These are phyloP conservation scores for Forbesichthys agassizii DNA, from an alignment of 2,113 vertebrate species.

Conservation along the genomic window DNA sequence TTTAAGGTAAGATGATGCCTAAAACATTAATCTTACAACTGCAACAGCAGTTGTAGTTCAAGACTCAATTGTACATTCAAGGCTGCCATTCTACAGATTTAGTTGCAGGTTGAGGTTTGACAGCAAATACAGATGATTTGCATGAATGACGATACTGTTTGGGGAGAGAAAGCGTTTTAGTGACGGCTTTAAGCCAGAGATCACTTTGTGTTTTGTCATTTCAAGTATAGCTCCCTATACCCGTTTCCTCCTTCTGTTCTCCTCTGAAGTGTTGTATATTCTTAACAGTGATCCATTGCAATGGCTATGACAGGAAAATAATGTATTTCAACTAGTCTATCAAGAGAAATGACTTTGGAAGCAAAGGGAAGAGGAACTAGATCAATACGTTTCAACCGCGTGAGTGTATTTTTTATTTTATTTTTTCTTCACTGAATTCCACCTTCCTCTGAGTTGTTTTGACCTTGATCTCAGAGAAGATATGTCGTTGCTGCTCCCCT, in stretches of 20 bases:
- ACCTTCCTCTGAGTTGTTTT: conserved; percentile 76
- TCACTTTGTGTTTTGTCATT: conserved; percentile 58
- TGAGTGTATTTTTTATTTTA: conserved; percentile 45
- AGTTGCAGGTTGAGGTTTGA: conserved; percentile 5
- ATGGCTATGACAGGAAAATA: conserved; percentile 74
- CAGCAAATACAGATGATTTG: conserved; percentile 40
- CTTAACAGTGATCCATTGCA: conserved; percentile 70
- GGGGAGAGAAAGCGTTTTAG: conserved; percentile 21
- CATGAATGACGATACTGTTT: conserved; percentile 52
- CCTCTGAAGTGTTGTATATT: conserved; percentile 56
- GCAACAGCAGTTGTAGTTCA: conserved; percentile 40
- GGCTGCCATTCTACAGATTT: conserved; percentile 19
- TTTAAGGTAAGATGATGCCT: conserved; percentile 49
- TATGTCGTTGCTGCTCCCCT: conserved; percentile 27
- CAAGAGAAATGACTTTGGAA: conserved; percentile 68
- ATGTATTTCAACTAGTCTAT: conserved; percentile 72
- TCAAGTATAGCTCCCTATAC: conserved; percentile 38
- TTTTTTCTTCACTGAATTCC: conserved; percentile 73
- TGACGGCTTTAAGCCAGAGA: conserved; percentile 39
- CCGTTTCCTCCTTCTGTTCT: conserved; percentile 47
- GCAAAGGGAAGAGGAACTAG: conserved; percentile 58
- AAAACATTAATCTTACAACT: conserved; percentile 56
- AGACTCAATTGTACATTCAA: conserved; percentile 38
- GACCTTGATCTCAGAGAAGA: conserved; percentile 69
- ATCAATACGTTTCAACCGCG: conserved; percentile 75